Evolutionary conservation across 2,888 invertebrate species (phyloP).

Genomic region (Pemphredon lugubris): DNA sequence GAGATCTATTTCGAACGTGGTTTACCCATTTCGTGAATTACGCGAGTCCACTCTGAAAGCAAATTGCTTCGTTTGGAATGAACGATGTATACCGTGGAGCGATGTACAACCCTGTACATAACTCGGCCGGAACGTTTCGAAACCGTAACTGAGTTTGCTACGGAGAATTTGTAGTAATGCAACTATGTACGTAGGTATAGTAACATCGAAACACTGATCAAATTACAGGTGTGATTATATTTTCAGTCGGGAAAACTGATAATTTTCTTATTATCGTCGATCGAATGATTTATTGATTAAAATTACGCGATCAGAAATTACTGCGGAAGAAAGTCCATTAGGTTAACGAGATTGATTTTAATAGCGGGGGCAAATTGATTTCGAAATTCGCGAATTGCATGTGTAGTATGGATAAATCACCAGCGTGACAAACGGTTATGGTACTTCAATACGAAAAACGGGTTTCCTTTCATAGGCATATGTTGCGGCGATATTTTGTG

Average conservation of each 20-base stretch:
- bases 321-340: too few relatives aligned
- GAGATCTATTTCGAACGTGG: constrained; percentile 48
- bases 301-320: too few relatives aligned
- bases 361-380: too few relatives aligned
- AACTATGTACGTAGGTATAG: too few relatives aligned
- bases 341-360: too few relatives aligned
- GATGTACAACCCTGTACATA: constrained; percentile 40
- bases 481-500: too few relatives aligned
- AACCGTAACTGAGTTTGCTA: constrained; percentile 15
- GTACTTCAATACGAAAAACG: too few relatives aligned
- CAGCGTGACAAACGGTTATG: too few relatives aligned
- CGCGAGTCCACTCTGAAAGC: constrained; percentile 43
- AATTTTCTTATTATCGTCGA: background rate
- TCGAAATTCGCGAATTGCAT: too few relatives aligned
- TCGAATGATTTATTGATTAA: too few relatives aligned
- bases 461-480: too few relatives aligned
- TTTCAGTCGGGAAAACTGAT: constrained; percentile 5
- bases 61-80: constrained; percentile 56
- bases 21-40: constrained; percentile 52
- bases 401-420: too few relatives aligned
- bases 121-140: constrained; percentile 35
- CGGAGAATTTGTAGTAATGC: constrained; percentile 21
- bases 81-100: constrained; percentile 34
- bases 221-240: constrained; percentile 45
- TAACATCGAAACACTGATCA: constrained; percentile 18